These are phyloP conservation scores for Papilio elwesi DNA, from an alignment of 2,888 invertebrate species.

Conservation along the genomic window DNA sequence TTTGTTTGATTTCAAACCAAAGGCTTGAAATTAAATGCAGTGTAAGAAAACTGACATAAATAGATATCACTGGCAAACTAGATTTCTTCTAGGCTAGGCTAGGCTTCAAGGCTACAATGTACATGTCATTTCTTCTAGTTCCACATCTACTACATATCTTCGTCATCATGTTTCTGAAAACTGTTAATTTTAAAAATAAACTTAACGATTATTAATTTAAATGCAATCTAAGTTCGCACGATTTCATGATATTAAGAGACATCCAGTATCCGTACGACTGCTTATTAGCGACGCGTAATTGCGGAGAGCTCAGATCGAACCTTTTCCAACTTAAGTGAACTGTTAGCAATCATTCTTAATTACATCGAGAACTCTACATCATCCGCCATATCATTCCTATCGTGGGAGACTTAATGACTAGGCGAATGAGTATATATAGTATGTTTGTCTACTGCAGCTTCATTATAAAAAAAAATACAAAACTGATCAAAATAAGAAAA, in stretches of 20 bases:
- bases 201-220: constrained; percentile 2
- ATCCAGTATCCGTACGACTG: constrained; percentile 21
- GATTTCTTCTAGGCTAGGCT: too few species aligned
- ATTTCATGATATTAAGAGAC: constrained; percentile 17
- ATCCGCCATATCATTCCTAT: constrained; percentile 51
- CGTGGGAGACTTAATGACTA: constrained; percentile 52
- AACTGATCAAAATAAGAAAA: too few species aligned
- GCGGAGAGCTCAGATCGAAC: constrained; percentile 54
- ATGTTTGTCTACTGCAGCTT: too few species aligned
- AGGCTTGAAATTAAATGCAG: neutral
- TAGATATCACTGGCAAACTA: too few species aligned
- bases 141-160: neutral
- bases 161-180: neutral
- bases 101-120: too few species aligned
- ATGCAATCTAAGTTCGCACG: constrained; percentile 26
- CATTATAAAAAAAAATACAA: too few species aligned
- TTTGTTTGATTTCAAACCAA: neutral
- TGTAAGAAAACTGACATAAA: too few species aligned
- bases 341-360: constrained; percentile 69
- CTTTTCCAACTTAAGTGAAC: constrained; percentile 67
- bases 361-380: constrained; percentile 54
- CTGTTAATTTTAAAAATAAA: constrained; percentile 7
- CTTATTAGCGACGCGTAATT: constrained; percentile 42
- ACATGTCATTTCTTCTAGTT: too few species aligned
- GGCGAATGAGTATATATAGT: too few species aligned